Base-by-base conservation (phyloP, 2,113 vertebrate species). In the Bubo bubo region DNA sequence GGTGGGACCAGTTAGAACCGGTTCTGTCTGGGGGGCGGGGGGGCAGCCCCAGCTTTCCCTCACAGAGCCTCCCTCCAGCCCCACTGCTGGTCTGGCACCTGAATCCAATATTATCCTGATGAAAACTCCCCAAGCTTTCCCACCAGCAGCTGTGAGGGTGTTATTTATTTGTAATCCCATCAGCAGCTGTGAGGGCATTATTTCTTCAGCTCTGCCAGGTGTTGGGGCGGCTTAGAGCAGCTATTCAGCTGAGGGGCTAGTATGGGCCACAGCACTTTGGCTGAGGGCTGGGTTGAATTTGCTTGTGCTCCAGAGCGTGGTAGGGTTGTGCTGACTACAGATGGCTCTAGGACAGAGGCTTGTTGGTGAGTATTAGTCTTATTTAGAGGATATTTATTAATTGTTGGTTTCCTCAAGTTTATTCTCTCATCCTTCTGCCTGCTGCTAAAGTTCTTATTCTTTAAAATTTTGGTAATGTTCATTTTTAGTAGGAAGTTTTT, bases 231-330 rank as follows among this genome's bases (percentile, higher is more conserved):
- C 21, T 49, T 5, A 2, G 71, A 8, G 35, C 24, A 18, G 50
- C 8, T 10, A 0, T 9, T 4, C 5, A 4, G 14, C 24, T 14
- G 73, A 12, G 77, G 59, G 63, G 9, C 17, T 12, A 35, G 14
- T 2, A 19, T 8, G 27, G 11, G 47, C 1, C 12, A 17, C 19
- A 19, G 23, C 12, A 0, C 34, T 10, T 4, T 2, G 8, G 32
- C 6, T 14, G 8, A 9, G 27, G 53, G 32, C 21, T 35, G 28
- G 12, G 20, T 1, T 22, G 15, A 6, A 3, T 22, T 12, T 4
- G 2, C 4, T 14, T 9, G 26, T 2, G 4, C n/a, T 52, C 13
- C 17, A 4, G 35, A 7, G 28, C 7, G 2, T 0, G 3, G 28
- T 3, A 16, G 9, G 20, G 23, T 10, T 22, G 7, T 16, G 18